Percentiles rank a stretch among this genome's conserved stretches.
These are phyloP conservation scores for Nixonia krombeini DNA, from an alignment of 1,140 invertebrate species.

Conservation along the genomic window DNA sequence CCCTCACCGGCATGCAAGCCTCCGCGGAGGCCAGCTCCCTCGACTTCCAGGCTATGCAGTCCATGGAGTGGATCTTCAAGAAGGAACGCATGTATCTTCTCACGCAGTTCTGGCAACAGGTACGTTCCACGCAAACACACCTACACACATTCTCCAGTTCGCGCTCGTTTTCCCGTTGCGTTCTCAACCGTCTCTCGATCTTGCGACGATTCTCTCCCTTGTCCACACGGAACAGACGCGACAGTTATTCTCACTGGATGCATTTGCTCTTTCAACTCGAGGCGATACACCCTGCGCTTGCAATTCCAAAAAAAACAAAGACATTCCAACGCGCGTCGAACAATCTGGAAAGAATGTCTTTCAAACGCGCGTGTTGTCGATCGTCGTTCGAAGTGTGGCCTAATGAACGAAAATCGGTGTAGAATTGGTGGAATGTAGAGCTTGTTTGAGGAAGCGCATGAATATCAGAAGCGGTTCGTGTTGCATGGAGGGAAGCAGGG, in stretches of 20 bases:
- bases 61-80: slow-evolving; percentile 95
- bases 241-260: no score
- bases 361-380: background rate
- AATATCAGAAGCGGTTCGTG: slow-evolving; percentile 5
- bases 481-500: slow-evolving; percentile 3
- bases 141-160: background rate
- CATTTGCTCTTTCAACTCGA: no score
- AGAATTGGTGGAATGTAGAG: slow-evolving; percentile 10
- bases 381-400: slow-evolving; percentile 4
- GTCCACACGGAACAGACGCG: no score
- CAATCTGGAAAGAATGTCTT: no score
- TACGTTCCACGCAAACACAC: no score
- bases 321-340: no score
- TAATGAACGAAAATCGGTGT: slow-evolving; percentile 9
- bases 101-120: slow-evolving; percentile 95
- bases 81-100: slow-evolving; percentile 93
- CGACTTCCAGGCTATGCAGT: slow-evolving; percentile 87
- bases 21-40: slow-evolving; percentile 76
- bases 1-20: slow-evolving; percentile 82
- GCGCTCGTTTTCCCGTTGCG: no score
- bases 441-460: slow-evolving; percentile 4
- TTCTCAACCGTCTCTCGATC: background rate
- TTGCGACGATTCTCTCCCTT: no score
- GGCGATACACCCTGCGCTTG: no score
- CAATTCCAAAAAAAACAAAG: no score